A percentile compares a stretch with the other conserved stretches of the same genome.
phyloP scores from a whole-genome alignment of 2,113 vertebrate species.

The Turdus rufiventris region DNA sequence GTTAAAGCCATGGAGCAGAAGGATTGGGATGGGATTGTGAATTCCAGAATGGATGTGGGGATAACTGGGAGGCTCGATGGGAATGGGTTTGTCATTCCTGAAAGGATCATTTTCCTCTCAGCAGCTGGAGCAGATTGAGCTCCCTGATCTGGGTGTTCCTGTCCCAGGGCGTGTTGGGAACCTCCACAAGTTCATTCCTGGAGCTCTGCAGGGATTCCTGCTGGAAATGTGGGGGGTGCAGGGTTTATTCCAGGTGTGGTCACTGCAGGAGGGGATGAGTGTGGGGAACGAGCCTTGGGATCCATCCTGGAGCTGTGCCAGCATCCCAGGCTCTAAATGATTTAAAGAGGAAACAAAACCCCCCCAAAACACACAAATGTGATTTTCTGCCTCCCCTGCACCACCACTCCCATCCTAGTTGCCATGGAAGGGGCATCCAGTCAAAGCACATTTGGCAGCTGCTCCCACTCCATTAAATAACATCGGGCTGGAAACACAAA shows the following conservation, averaged over 20 bases:
- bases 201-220: not conserved
- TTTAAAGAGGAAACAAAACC: not conserved
- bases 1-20: rapidly evolving
- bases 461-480: not conserved
- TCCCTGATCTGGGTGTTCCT: not conserved
- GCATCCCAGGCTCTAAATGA: too few species aligned
- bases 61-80: not conserved
- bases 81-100: rapidly evolving
- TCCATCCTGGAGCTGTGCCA: rapidly evolving
- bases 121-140: not conserved
- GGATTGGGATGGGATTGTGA: not conserved
- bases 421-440: not conserved
- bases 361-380: not conserved
- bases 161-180: rapidly evolving
- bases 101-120: not conserved
- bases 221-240: not conserved
- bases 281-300: not conserved
- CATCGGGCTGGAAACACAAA: not conserved
- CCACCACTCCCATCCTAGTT: not conserved
- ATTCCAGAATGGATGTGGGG: not conserved
- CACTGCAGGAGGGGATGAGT: too few species aligned
- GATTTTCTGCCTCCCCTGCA: not conserved
- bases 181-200: not conserved
- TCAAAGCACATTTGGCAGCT: not conserved
- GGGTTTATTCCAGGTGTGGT: not conserved